Evolutionary conservation across 2,113 vertebrate species (phyloP).

Genomic region (Lamprotornis superbus): DNA sequence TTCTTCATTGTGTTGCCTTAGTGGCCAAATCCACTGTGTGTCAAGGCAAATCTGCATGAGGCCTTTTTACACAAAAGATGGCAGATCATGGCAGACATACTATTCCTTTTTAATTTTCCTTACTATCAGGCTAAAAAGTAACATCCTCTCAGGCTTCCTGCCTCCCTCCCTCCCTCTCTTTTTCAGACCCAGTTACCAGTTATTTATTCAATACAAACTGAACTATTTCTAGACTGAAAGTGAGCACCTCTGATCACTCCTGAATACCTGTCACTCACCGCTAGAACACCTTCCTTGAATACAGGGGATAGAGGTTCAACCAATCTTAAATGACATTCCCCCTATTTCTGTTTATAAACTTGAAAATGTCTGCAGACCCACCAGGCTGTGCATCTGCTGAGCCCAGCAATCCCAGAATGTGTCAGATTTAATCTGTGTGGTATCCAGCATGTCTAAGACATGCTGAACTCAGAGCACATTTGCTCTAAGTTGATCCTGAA

Average conservation of each 20-base stretch:
- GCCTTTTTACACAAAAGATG: neutral
- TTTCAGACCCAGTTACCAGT: neutral
- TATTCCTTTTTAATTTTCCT: neutral
- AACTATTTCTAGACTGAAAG: neutral
- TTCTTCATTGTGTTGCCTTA: neutral
- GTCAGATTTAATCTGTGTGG: constrained; percentile 19
- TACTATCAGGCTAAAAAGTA: neutral
- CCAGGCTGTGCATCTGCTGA: neutral
- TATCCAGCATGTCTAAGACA: neutral
- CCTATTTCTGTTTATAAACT: neutral
- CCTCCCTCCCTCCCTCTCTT: neutral
- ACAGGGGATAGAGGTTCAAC: neutral
- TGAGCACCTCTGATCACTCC: neutral
- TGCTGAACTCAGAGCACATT: neutral
- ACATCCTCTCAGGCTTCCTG: neutral
- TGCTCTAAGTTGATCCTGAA: neutral
- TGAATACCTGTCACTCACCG: neutral
- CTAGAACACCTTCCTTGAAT: neutral
- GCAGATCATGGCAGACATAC: neutral
- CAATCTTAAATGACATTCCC: neutral
- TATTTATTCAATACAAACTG: neutral
- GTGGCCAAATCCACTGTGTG: neutral
- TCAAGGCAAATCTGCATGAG: neutral
- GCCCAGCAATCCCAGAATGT: neutral
- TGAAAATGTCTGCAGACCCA: neutral